These are phyloP conservation scores for Paracyprichromis sp. DNA, from an alignment of 2,113 vertebrate species.

Conservation along the genomic window DNA sequence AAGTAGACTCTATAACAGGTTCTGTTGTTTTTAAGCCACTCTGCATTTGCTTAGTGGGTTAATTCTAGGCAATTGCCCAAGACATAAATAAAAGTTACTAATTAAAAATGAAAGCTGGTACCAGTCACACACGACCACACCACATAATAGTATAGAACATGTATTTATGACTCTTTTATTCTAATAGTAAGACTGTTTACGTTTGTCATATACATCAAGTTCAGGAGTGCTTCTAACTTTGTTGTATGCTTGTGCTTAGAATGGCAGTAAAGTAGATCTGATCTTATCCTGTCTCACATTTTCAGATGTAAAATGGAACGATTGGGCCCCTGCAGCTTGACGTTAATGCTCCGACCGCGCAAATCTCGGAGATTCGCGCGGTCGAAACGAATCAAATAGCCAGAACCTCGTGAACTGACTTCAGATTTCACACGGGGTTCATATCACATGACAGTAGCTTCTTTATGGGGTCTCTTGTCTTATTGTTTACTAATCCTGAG, in stretches of 20 bases:
- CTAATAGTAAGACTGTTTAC: not conserved
- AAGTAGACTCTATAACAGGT: not conserved
- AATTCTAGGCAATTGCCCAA: not conserved
- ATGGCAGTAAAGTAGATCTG: not conserved
- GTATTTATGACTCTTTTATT: not conserved
- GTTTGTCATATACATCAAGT: not conserved
- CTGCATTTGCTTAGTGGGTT: not conserved
- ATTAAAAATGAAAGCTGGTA: not conserved
- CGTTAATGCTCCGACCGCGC: not conserved
- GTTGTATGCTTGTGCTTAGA: not conserved
- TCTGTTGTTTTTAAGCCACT: not conserved
- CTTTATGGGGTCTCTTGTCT: conserved; percentile 11
- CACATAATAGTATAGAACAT: not conserved
- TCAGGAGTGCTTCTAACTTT: not conserved
- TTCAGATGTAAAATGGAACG: not conserved
- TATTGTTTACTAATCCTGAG: conserved; percentile 50
- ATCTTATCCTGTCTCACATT: not conserved
- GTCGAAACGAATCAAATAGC: not conserved
- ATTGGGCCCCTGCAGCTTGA: not conserved
- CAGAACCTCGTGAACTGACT: not conserved
- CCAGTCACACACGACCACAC: not conserved
- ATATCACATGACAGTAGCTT: conserved; percentile 32
- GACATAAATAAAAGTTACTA: not conserved
- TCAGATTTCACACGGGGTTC: conserved; percentile 6
- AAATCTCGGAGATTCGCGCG: not conserved